These are phyloP conservation scores for Drosophila acutilabella DNA, from an alignment of 2,888 invertebrate genomes.

Conservation along the genomic window DNA sequence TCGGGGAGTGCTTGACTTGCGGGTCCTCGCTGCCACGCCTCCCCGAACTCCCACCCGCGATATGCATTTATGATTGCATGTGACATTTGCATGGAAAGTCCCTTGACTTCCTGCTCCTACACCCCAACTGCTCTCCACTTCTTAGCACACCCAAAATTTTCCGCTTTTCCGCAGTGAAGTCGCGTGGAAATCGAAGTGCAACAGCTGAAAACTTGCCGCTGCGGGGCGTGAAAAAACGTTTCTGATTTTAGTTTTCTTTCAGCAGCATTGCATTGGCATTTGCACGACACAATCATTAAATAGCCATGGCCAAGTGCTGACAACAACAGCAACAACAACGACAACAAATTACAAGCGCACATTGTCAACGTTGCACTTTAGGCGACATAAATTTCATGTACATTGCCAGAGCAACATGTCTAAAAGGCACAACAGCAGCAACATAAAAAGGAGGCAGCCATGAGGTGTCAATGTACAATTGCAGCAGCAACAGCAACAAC, in stretches of 20 bases:
- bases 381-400: conserved; percentile 80
- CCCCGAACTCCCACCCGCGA: conserved; percentile 25
- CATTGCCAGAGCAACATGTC: conserved; percentile 45
- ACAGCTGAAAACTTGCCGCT: conserved; percentile 43
- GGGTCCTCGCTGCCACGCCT: neutral
- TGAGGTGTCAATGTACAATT: conserved; percentile 80
- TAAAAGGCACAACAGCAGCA: conserved; percentile 17
- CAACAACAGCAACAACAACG: conserved; percentile 57
- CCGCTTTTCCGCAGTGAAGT: neutral
- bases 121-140: neutral
- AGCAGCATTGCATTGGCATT: conserved; percentile 64
- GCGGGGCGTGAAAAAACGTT: conserved; percentile 52
- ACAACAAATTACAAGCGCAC: conserved; percentile 81
- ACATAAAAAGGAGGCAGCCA: conserved; percentile 54
- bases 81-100: conserved; percentile 68
- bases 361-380: conserved; percentile 79
- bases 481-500: conserved; percentile 60
- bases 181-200: conserved; percentile 49
- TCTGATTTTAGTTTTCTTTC: conserved; percentile 43
- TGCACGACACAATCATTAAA: conserved; percentile 79
- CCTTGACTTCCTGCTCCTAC: neutral
- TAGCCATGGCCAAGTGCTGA: conserved; percentile 78
- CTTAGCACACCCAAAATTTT: neutral
- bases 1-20: conserved; percentile 47
- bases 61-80: conserved; percentile 78